A percentile compares a stretch with the other conserved stretches of the same genome.
Conservation (phyloP, 2,797 vertebrate genomes). For the Hippoglossus hippoglossus region DNA sequence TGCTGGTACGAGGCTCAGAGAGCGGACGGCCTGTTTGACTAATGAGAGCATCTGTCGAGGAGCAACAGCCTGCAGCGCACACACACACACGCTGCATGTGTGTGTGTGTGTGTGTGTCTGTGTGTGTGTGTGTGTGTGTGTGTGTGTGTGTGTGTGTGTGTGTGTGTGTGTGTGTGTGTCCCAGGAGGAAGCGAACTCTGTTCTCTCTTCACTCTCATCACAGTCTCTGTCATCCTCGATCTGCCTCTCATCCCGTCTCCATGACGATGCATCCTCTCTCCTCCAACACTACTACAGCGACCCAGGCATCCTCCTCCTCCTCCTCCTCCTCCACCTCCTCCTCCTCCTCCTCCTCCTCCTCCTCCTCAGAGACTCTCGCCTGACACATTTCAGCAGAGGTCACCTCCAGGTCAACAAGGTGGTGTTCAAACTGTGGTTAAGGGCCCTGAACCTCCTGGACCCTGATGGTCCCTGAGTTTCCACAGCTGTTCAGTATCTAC, state of each 20-base stretch:
- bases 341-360: constrained; percentile 5
- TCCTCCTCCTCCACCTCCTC: constrained; percentile 3
- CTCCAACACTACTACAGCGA: constrained; percentile 21
- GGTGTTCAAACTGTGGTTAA: constrained; percentile 25
- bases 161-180: constrained; percentile 12
- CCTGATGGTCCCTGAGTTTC: not conserved
- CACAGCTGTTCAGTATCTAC: too few relatives aligned
- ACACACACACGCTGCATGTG: constrained; percentile 15
- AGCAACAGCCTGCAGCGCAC: constrained; percentile 47
- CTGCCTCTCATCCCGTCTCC: constrained; percentile 60
- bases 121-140: constrained; percentile 5
- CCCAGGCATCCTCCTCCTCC: constrained; percentile 25
- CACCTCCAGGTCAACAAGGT: constrained; percentile 16
- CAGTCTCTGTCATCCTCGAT: constrained; percentile 69
- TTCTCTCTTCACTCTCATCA: constrained; percentile 67
- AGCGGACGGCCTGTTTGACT: constrained; percentile 67
- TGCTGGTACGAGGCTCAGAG: constrained; percentile 66
- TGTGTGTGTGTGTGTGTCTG: too few relatives aligned
- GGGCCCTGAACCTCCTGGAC: constrained; percentile 16
- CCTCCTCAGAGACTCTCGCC: constrained; percentile 7
- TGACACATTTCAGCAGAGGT: not conserved
- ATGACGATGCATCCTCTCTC: constrained; percentile 45
- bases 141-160: too few relatives aligned
- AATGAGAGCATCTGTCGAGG: constrained; percentile 76
- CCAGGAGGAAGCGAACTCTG: constrained; percentile 60